These are phyloP conservation scores for Eclectus roratus DNA, from an alignment of 2,113 vertebrate species.

Conservation along the genomic window DNA sequence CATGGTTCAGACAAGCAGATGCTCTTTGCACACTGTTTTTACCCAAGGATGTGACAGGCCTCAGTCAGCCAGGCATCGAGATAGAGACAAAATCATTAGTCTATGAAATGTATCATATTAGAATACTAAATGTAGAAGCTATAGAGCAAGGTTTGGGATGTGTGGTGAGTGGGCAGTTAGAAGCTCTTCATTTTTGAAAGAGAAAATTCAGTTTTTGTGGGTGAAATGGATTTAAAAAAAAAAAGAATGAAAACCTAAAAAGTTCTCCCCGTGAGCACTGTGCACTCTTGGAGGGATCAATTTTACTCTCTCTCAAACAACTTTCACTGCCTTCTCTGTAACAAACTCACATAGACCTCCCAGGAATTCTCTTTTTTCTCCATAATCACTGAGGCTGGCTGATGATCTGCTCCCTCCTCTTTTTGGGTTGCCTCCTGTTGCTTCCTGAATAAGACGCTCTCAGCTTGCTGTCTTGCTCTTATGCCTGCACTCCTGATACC, in stretches of 20 bases:
- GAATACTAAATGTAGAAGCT: neutral
- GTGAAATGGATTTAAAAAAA: neutral
- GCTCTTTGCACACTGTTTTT: neutral
- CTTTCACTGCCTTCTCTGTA: neutral
- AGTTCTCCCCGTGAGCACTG: neutral
- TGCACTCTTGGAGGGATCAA: neutral
- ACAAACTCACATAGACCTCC: neutral
- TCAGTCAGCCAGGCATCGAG: neutral
- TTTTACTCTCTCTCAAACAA: neutral
- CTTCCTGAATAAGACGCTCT: fast-evolving
- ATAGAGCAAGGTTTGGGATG: neutral
- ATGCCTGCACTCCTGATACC: neutral
- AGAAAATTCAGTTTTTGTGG: neutral
- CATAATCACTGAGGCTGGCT: neutral
- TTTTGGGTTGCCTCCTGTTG: neutral
- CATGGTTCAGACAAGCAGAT: neutral
- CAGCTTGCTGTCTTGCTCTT: neutral
- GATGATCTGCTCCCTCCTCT: neutral
- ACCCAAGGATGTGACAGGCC: neutral
- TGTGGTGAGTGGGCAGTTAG: neutral
- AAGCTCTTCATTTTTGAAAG: neutral
- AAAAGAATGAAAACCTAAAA: neutral
- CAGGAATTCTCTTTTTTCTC: neutral
- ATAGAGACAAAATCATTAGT: neutral
- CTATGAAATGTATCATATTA: neutral